Conservation (phyloP, 2,113 vertebrate genomes). For the Clarias magur region DNA sequence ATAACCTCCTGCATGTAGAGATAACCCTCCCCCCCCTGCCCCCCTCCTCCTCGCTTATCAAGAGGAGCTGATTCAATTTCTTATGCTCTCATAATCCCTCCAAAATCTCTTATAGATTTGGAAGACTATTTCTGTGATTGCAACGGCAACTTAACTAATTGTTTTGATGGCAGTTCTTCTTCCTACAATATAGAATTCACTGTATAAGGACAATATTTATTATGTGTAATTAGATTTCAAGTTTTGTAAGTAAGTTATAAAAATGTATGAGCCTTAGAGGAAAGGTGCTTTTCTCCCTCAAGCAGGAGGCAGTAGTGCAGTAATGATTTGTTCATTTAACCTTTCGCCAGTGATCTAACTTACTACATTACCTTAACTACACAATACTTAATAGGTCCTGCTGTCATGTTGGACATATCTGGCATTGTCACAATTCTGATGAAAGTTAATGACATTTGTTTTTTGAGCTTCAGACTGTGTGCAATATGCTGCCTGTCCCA, state of each 20-base stretch:
- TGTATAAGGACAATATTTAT: background rate
- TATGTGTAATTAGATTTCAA: background rate
- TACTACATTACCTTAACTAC: background rate
- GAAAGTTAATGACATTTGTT: constrained; percentile 23
- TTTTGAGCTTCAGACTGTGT: background rate
- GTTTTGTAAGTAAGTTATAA: constrained; percentile 5
- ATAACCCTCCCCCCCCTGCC: constrained; percentile 33
- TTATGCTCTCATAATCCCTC: constrained; percentile 13
- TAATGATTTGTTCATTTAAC: background rate
- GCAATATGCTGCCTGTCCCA: constrained; percentile 42
- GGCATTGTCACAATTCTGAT: background rate
- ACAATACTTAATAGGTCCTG: background rate
- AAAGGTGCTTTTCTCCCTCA: background rate
- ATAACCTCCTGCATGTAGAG: constrained; percentile 17
- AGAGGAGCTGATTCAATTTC: constrained; percentile 26
- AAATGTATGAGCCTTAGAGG: constrained; percentile 11
- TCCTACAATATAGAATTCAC: background rate
- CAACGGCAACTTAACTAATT: background rate
- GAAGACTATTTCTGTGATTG: background rate
- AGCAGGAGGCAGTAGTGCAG: background rate
- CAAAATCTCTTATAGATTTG: background rate
- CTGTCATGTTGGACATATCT: background rate
- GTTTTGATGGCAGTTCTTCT: background rate
- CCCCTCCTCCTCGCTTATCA: background rate
- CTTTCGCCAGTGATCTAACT: background rate